phyloP scores from a whole-genome alignment of 2,113 vertebrate genomes.

The Psammodynastes pulverulentus region DNA sequence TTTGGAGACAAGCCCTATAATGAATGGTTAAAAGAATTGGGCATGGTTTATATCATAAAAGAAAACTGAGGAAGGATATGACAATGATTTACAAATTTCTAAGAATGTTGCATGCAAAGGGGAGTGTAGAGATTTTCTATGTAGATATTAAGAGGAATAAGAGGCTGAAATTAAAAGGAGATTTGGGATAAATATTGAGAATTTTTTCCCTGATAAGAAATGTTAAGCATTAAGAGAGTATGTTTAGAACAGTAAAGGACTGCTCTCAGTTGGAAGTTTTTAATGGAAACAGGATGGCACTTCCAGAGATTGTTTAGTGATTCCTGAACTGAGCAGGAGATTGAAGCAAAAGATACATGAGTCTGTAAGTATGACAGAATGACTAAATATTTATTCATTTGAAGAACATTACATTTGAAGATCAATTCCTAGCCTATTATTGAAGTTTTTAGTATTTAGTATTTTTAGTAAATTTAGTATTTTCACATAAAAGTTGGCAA shows the following conservation, averaged over 20 bases:
- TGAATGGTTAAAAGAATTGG: background rate
- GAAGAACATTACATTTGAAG: constrained; percentile 1
- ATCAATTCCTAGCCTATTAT: background rate
- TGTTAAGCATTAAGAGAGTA: background rate
- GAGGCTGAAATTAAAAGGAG: background rate
- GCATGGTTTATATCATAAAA: background rate
- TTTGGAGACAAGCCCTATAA: background rate
- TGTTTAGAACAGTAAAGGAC: background rate
- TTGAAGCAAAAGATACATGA: background rate
- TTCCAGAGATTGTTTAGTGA: background rate
- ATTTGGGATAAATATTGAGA: background rate
- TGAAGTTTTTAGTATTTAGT: constrained; percentile 20
- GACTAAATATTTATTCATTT: background rate
- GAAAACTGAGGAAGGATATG: background rate
- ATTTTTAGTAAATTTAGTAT: constrained; percentile 19
- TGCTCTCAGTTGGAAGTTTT: background rate
- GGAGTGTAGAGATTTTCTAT: background rate
- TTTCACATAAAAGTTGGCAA: background rate
- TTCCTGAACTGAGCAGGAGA: background rate
- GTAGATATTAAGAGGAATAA: background rate
- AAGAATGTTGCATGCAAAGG: background rate
- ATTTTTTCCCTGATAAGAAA: background rate
- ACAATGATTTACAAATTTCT: background rate
- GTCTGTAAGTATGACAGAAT: background rate
- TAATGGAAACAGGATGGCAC: background rate